Evolutionary conservation across 37 sponge, comb jelly and placozoan genomes (phyloP).

Genomic region (Eunapius fragilis): DNA sequence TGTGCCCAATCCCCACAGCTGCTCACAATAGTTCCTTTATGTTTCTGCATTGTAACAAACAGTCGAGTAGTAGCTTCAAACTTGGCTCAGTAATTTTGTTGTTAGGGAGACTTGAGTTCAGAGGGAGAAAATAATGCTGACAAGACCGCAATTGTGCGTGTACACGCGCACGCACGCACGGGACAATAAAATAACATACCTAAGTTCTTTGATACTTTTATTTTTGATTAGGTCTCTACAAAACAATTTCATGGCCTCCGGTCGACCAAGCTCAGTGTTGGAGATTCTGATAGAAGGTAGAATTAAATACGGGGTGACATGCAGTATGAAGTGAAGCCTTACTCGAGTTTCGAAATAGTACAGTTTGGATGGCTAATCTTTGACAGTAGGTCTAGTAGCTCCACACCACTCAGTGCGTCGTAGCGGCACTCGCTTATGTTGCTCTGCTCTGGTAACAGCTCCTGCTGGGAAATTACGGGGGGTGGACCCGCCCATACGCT

Average conservation of each 20-base stretch:
- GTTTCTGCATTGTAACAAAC: constrained; percentile 2
- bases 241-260: constrained; percentile 27
- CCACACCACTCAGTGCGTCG: background rate
- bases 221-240: constrained; percentile 30
- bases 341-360: constrained; percentile 4
- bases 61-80: constrained; percentile 31
- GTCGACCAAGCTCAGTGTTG: constrained; percentile 28
- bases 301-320: background rate
- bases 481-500: background rate
- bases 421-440: background rate
- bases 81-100: constrained; percentile 37
- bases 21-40: constrained; percentile 53
- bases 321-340: background rate
- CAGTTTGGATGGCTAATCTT: constrained; percentile 10
- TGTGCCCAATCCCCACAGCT: background rate
- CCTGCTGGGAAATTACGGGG: background rate
- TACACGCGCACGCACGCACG: background rate
- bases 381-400: background rate
- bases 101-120: constrained; percentile 34
- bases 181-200: background rate
- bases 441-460: background rate
- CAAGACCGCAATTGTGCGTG: too few relatives aligned
- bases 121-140: background rate
- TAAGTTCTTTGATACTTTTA: constrained; percentile 34
- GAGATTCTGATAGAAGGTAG: constrained; percentile 11